phyloP scores from a whole-genome alignment of 2,888 invertebrate species.

The Leucania comma region DNA sequence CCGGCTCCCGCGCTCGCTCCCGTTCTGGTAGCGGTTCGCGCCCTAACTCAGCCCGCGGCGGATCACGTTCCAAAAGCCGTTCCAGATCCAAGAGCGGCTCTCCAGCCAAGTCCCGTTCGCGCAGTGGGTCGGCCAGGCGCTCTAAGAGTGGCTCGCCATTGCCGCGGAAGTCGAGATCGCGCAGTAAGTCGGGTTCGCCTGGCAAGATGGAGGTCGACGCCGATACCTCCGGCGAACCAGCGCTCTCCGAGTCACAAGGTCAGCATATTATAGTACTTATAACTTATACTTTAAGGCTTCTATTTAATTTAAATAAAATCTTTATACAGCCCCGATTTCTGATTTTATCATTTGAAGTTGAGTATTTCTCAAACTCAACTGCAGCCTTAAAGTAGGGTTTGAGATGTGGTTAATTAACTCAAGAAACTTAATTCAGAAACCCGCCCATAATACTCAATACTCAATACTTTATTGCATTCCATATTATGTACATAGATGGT shows the following conservation, averaged over 20 bases:
- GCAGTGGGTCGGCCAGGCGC: constrained; percentile 29
- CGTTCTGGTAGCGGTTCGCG: constrained; percentile 29
- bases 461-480: no score
- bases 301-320: not conserved
- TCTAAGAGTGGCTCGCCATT: constrained; percentile 32
- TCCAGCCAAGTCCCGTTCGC: constrained; percentile 60
- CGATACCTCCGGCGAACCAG: constrained; percentile 60
- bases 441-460: no score
- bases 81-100: constrained; percentile 71
- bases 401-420: no score
- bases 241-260: constrained; percentile 66
- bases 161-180: constrained; percentile 46
- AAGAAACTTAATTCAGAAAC: no score
- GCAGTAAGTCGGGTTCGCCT: constrained; percentile 62
- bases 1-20: constrained; percentile 7
- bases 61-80: constrained; percentile 51
- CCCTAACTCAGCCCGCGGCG: constrained; percentile 22
- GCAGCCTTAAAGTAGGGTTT: no score
- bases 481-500: no score
- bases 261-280: constrained; percentile 21
- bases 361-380: no score
- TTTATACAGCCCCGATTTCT: no score
- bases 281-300: not conserved
- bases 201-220: constrained; percentile 72
- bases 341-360: no score